Evolutionary conservation across 1,140 invertebrate species (phyloP).

Genomic region (Acromyrmex charruanus): DNA sequence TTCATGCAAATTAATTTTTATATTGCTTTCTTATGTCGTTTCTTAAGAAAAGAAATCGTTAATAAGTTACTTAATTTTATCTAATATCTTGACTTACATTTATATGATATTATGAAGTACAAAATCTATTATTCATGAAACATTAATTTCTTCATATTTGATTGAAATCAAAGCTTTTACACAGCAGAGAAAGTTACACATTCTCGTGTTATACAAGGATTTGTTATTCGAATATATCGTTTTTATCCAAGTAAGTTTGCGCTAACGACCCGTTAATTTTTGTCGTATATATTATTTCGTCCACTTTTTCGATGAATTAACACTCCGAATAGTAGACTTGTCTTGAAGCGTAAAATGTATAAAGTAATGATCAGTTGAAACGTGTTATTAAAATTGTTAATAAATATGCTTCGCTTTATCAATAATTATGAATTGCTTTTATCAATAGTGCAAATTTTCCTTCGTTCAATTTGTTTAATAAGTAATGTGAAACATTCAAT

Average conservation of each 20-base stretch:
- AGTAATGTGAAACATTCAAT: slow-evolving; percentile 5
- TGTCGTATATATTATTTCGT: neutral
- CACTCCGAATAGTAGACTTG: neutral
- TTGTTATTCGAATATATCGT: neutral
- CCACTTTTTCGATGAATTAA: neutral
- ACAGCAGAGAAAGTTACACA: neutral
- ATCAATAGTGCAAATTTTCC: neutral
- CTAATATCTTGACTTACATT: neutral
- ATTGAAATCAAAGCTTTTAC: slow-evolving; percentile 15
- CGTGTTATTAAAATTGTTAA: neutral
- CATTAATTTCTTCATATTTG: slow-evolving; percentile 17
- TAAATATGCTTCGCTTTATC: neutral
- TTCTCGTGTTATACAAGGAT: slow-evolving; percentile 6
- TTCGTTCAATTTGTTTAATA: neutral
- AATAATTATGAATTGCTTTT: neutral
- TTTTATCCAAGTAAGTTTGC: neutral
- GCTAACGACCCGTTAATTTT: neutral
- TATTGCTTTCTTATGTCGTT: neutral
- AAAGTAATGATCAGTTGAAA: neutral
- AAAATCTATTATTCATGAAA: slow-evolving; percentile 17
- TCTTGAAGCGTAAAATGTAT: neutral
- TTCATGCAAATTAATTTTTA: neutral
- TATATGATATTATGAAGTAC: slow-evolving; percentile 1
- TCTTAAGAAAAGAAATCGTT: neutral
- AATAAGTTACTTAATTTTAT: neutral